Evolutionary conservation across 2,888 invertebrate genomes (phyloP).

Genomic region (Leucophenga maculata): DNA sequence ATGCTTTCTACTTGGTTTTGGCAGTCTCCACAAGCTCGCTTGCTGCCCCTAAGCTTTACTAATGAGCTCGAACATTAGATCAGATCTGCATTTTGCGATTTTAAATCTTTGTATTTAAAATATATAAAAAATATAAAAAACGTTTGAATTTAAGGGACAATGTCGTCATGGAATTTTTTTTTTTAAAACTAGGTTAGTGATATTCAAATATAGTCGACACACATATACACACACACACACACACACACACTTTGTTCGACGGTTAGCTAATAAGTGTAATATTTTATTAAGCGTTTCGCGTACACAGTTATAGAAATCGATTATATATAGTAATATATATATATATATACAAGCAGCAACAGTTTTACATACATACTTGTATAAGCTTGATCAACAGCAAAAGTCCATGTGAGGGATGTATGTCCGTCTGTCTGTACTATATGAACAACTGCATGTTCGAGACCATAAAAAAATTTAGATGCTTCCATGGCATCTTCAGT

Average conservation of each 20-base stretch:
- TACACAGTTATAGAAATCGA: too few species aligned
- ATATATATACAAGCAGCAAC: too few species aligned
- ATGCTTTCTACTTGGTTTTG: not conserved
- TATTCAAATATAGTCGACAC: constrained; percentile 37
- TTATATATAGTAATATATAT: too few species aligned
- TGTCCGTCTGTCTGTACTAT: too few species aligned
- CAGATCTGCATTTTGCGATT: not conserved
- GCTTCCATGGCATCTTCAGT: too few species aligned
- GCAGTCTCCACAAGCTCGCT: not conserved
- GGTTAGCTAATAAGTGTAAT: constrained; percentile 10
- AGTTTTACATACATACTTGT: too few species aligned
- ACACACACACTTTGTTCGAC: constrained; percentile 41
- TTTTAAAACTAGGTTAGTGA: constrained; percentile 54
- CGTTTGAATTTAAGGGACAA: not conserved
- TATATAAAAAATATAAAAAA: not conserved
- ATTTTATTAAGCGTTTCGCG: too few species aligned
- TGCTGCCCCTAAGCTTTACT: too few species aligned
- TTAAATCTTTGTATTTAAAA: not conserved
- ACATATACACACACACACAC: constrained; percentile 26
- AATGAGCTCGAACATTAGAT: not conserved
- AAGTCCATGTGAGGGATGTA: too few species aligned
- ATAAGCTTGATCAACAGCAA: too few species aligned
- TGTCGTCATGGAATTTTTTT: constrained; percentile 49
- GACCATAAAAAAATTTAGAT: too few species aligned
- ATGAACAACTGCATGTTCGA: too few species aligned